Conservation (phyloP, 2,113 vertebrate genomes). For the Nyctibius bracteatus region DNA sequence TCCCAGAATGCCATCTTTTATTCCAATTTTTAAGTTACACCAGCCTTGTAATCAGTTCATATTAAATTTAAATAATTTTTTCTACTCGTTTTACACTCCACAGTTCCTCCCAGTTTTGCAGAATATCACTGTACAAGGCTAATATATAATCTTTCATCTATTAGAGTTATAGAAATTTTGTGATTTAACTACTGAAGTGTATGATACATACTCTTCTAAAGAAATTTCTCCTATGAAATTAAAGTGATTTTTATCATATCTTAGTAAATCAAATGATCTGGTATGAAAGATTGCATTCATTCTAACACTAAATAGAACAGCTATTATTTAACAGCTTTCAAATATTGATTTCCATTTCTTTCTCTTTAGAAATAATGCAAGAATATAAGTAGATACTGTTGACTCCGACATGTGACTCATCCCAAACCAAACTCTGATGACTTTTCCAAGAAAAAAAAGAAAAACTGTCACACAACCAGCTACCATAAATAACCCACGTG, state of each 20-base stretch:
- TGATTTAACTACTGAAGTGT: neutral
- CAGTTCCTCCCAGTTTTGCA: neutral
- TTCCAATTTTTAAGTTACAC: neutral
- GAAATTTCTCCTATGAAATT: neutral
- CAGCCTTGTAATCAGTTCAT: neutral
- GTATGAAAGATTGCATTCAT: neutral
- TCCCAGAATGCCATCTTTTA: accelerated
- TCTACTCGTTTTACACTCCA: neutral
- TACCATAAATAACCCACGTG: neutral
- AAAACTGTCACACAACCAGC: neutral
- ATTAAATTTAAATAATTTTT: neutral
- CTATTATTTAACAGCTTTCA: neutral
- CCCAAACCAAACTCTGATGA: neutral
- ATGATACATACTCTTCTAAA: neutral
- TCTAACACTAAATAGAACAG: neutral
- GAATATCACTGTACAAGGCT: neutral
- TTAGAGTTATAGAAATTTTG: neutral
- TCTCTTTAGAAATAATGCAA: neutral
- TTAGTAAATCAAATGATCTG: neutral
- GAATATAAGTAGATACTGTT: neutral
- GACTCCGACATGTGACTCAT: neutral
- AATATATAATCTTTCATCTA: neutral
- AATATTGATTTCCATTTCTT: neutral
- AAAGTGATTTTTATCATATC: neutral
- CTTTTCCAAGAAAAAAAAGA: neutral